Percentiles rank a stretch among this genome's conserved stretches.
Conservation (phyloP, 2,888 invertebrate genomes). For the Xiphydria camelus region DNA sequence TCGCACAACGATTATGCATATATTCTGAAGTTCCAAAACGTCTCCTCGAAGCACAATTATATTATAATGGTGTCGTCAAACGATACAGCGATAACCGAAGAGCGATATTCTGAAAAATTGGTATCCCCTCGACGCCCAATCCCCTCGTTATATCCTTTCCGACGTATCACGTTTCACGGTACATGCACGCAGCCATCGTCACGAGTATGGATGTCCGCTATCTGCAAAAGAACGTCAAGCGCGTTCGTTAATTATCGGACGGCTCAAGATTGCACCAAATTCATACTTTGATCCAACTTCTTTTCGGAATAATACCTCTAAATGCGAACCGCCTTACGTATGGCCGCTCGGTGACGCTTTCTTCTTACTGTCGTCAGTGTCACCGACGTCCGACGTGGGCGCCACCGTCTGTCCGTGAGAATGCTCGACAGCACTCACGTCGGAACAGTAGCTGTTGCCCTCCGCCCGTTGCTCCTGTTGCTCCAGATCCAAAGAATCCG, state of each 20-base stretch:
- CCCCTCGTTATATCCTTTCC: slow-evolving; percentile 25
- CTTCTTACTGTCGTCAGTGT: slow-evolving; percentile 34
- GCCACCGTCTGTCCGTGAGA: too few relatives aligned
- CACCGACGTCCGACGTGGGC: slow-evolving; percentile 28
- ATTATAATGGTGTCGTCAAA: slow-evolving; percentile 30
- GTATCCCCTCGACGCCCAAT: slow-evolving; percentile 32
- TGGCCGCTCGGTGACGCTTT: slow-evolving; percentile 36
- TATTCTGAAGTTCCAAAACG: slow-evolving; percentile 36
- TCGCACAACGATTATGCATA: slow-evolving; percentile 43
- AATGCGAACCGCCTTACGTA: slow-evolving; percentile 33
- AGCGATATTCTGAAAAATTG: slow-evolving; percentile 37
- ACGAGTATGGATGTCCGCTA: slow-evolving; percentile 35
- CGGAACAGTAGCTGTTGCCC: slow-evolving; percentile 29
- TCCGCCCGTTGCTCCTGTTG: slow-evolving; percentile 17
- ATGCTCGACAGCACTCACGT: slow-evolving; percentile 22
- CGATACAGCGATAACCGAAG: slow-evolving; percentile 36
- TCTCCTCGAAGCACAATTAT: slow-evolving; percentile 20
- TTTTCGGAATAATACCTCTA: not conserved
- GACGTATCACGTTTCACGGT: slow-evolving; percentile 35
- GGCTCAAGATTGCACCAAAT: too few relatives aligned
- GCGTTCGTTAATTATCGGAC: too few relatives aligned
- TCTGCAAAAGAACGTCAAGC: slow-evolving; percentile 27
- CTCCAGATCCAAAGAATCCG: slow-evolving; percentile 52
- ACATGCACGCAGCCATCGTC: slow-evolving; percentile 28
- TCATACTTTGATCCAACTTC: too few relatives aligned